Percentiles rank a stretch among this genome's conserved stretches.
phyloP scores from a whole-genome alignment of 2,888 invertebrate genomes.

The Andrena haemorrhoa region DNA sequence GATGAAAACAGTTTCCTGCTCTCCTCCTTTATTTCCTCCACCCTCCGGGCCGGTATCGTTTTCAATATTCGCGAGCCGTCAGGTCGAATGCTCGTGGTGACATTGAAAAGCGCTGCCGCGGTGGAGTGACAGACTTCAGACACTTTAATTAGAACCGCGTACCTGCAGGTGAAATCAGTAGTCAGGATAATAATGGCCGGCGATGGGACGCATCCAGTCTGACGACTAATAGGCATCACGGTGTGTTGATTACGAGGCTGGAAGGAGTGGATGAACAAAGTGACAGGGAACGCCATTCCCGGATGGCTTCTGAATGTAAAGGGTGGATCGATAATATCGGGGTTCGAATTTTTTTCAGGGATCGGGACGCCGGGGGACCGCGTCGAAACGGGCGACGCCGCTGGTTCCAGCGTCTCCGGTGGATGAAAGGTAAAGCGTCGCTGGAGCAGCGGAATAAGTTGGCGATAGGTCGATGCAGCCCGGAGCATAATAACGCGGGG shows the following conservation, averaged over 20 bases:
- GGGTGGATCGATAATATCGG: constrained; percentile 52
- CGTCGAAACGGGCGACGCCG: constrained; percentile 8
- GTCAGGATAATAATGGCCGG: constrained; percentile 66
- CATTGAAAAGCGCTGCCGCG: constrained; percentile 53
- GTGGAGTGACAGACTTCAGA: constrained; percentile 59
- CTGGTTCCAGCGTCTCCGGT: constrained; percentile 4
- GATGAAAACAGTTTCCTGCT: constrained; percentile 34
- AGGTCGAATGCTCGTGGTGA: constrained; percentile 29
- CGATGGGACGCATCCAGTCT: constrained; percentile 51
- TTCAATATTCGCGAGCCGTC: constrained; percentile 50
- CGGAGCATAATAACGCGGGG: neutral
- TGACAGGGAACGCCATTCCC: constrained; percentile 57
- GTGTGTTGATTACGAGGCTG: constrained; percentile 58
- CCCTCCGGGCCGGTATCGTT: constrained; percentile 36
- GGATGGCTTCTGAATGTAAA: constrained; percentile 35
- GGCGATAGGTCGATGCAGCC: neutral
- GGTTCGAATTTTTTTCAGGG: constrained; percentile 36
- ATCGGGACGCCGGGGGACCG: neutral
- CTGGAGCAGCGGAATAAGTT: constrained; percentile 8
- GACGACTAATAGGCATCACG: constrained; percentile 58
- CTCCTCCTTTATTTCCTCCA: constrained; percentile 4
- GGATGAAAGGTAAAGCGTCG: constrained; percentile 11
- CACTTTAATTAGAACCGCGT: constrained; percentile 66
- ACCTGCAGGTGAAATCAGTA: constrained; percentile 64
- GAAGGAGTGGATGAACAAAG: constrained; percentile 61